Base-by-base conservation (phyloP, 2,888 invertebrate species). In the Serripes groenlandicus region DNA sequence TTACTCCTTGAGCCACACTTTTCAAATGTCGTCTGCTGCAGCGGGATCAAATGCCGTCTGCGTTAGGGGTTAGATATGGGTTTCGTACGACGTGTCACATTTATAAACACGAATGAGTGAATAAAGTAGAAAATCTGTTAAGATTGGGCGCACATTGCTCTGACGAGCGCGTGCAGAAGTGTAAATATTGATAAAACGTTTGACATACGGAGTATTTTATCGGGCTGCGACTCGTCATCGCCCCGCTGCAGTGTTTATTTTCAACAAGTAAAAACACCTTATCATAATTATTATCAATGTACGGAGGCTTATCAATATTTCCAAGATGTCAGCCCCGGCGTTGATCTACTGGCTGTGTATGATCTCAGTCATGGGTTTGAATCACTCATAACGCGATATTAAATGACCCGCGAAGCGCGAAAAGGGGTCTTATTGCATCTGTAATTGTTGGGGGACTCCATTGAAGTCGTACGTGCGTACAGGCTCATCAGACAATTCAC, bases 181-280 rank as follows among this genome's bases (percentile, higher is more conserved):
- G 62, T 62, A 62, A 62, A 62, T 62, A 62, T 62, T 62, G 62
- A 62, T 62, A 62, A 62, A 62, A 62, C n/a, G 11, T 28, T 62
- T 62, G 62, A 62, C 62, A 62, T 62, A 34, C 62, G 34, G 62
- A 3, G 32, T 32, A 34, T 62, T 62, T 62, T 62, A 62, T 62
- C 62, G 32, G 62, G 11, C 32, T 11, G 18, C 32, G 62, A n/a
- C 62, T 34, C n/a, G n/a, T 62, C 62, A 62, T 62, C 62, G 62
- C 7, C 32, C n/a, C 7, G 34, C 32, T 62, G 62, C 62, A 62
- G n/a, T 62, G 62, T 62, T 62, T 62, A 62, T 62, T 62, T 62
- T 62, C 34, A n/a, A 62, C 32, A 32, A 62, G 32, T 62, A 62
- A 62, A 62, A 60, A 62, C n/a, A 62, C 34, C 62, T 62, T 62